Conservation (phyloP, 2,888 invertebrate genomes). For the Sipunculus nudus region DNA sequence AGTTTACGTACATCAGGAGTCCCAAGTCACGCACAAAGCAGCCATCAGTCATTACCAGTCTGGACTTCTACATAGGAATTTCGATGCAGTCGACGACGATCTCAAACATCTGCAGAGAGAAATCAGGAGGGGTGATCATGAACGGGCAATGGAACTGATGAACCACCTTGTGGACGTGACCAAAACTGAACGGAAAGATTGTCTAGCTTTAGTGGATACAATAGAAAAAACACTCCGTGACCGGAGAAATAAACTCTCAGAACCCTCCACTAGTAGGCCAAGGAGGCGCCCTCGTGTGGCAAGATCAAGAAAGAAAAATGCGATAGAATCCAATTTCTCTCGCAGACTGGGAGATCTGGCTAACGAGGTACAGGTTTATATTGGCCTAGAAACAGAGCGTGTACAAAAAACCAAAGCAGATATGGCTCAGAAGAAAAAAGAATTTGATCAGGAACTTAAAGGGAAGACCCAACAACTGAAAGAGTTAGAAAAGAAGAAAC, state of each 20-base stretch:
- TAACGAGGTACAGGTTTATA: neutral
- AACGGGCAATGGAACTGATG: neutral
- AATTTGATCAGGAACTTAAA: neutral
- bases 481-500: neutral
- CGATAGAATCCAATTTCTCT: neutral
- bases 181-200: constrained; percentile 7
- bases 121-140: neutral
- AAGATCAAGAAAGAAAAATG: neutral
- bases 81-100: constrained; percentile 3
- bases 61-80: constrained; percentile 1
- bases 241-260: neutral
- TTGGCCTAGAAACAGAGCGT: neutral
- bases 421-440: neutral
- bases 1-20: constrained; percentile 2
- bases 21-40: constrained; percentile 3
- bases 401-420: neutral
- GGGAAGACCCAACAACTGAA: neutral
- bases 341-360: neutral
- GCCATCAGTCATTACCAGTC: neutral
- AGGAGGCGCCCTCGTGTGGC: neutral
- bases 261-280: neutral
- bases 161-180: constrained; percentile 3
- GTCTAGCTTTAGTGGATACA: neutral
- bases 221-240: neutral
- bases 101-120: neutral